A percentile compares a stretch with the other conserved stretches of the same genome.
Evolutionary conservation across 2,888 invertebrate species (phyloP).

Genomic region (Eugnorisma glareosa): DNA sequence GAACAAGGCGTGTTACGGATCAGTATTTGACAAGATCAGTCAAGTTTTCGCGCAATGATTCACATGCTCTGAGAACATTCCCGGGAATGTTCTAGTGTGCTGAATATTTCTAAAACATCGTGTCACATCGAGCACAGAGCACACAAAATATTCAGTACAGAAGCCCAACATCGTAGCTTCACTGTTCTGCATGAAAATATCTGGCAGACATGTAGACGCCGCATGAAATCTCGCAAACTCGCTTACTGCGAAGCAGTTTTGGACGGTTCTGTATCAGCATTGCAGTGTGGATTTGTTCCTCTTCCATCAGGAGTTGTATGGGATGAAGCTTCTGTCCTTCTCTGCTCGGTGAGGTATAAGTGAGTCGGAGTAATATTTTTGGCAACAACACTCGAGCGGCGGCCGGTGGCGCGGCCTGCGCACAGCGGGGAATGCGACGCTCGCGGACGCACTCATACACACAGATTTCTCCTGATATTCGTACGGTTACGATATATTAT

Average conservation of each 20-base stretch:
- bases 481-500: conserved; percentile 59
- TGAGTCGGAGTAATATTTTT: conserved; percentile 66
- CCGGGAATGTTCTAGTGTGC: conserved; percentile 22
- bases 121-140: conserved; percentile 13
- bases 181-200: not conserved
- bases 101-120: conserved; percentile 33
- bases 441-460: conserved; percentile 36
- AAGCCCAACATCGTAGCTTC: conserved; percentile 13
- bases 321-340: conserved; percentile 34
- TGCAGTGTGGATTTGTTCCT: not conserved
- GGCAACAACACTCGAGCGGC: conserved; percentile 65
- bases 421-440: conserved; percentile 63
- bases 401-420: conserved; percentile 45
- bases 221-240: not conserved
- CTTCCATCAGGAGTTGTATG: not conserved
- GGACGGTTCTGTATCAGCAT: not conserved
- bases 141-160: not conserved
- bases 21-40: conserved; percentile 14
- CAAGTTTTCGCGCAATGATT: conserved; percentile 10
- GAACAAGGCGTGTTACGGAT: not conserved
- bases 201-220: not conserved
- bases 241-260: not conserved
- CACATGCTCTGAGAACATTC: conserved; percentile 7
- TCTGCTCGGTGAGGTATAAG: conserved; percentile 20
- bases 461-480: conserved; percentile 68